Evolutionary conservation across 1,140 invertebrate species (phyloP), one percentile per base, ranked within the genome.

Genomic region (Eciton burchellii): DNA sequence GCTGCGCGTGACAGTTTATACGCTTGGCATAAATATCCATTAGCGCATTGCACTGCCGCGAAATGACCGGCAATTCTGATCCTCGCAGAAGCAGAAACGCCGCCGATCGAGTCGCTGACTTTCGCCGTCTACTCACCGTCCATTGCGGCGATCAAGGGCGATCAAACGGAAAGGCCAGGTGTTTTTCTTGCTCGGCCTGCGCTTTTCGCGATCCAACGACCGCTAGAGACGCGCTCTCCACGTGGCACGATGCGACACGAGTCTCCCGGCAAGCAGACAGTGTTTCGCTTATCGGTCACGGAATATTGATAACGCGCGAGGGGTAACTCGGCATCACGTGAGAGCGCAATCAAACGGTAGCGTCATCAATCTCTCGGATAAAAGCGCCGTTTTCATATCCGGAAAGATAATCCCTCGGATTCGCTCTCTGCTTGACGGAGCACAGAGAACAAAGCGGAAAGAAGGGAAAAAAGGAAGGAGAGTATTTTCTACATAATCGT

Each of bases 1-100:
- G 74, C 74, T 79, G 74, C 74, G 74, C 63, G 74, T 79, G 74
- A 79, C 74, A 70, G 63, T 26, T n/a, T n/a, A n/a, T n/a, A n/a
- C 63, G 74, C 74, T 63, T 63, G 49, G 74, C 63, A 79, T 79
- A 79, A 79, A 79, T 63, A 79, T 79, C 74, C 70, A 79, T 79
- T 79, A 79, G 49, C 63, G 74, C 70, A 43, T 68, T 56, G 74
- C 74, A 79, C 70, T 79, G 70, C 41, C 70, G 74, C 63, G 49
- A 79, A 79, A 79, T 79, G 74, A 79, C 74, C n/a, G n/a, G n/a
- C n/a, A n/a, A n/a, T n/a, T n/a, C n/a, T n/a, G n/a, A n/a, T n/a
- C n/a, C n/a, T n/a, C n/a, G n/a, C n/a, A n/a, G 29, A 56, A 70
- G 24, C 63, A 68, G 63, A 70, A 56, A 79, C 35, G 43, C 56